A percentile compares a stretch with the other conserved stretches of the same genome.
These are phyloP conservation scores for Rhinopomastus cyanomelas DNA, from an alignment of 2,113 vertebrate species.

Conservation along the genomic window DNA sequence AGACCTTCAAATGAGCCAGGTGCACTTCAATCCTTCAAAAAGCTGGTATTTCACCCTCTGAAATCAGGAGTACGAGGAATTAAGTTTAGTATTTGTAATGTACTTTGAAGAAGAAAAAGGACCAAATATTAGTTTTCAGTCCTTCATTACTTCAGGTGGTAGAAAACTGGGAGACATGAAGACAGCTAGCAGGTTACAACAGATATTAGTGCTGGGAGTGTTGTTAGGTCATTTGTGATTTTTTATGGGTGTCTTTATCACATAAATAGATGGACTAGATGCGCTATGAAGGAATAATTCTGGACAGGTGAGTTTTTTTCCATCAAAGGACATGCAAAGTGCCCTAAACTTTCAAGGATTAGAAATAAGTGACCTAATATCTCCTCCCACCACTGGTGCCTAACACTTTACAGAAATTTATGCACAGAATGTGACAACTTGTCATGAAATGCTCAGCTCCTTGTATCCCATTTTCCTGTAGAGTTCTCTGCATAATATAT, in stretches of 20 bases:
- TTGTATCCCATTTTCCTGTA: conserved; percentile 44
- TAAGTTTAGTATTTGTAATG: conserved; percentile 42
- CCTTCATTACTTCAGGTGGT: neutral
- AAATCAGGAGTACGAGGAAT: conserved; percentile 31
- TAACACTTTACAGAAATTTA: conserved; percentile 56
- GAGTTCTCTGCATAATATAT: conserved; percentile 58
- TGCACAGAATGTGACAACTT: conserved; percentile 62
- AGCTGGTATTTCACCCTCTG: neutral
- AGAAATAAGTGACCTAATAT: conserved; percentile 35
- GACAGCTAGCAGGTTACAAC: neutral
- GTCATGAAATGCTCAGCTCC: conserved; percentile 57
- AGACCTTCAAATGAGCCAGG: neutral
- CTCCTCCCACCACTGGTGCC: conserved; percentile 39
- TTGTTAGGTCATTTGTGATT: neutral
- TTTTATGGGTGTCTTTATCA: neutral
- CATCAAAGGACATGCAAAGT: conserved; percentile 18
- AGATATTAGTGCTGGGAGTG: neutral
- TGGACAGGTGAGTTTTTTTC: conserved; percentile 9
- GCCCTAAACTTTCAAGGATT: conserved; percentile 32
- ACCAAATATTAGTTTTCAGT: neutral
- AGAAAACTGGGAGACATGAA: neutral
- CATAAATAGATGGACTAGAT: neutral
- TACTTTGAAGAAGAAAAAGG: conserved; percentile 11
- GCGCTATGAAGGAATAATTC: conserved; percentile 2
- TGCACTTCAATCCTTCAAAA: neutral